phyloP scores from a whole-genome alignment of 2,113 vertebrate species.

The Pomatostomus ruficeps region DNA sequence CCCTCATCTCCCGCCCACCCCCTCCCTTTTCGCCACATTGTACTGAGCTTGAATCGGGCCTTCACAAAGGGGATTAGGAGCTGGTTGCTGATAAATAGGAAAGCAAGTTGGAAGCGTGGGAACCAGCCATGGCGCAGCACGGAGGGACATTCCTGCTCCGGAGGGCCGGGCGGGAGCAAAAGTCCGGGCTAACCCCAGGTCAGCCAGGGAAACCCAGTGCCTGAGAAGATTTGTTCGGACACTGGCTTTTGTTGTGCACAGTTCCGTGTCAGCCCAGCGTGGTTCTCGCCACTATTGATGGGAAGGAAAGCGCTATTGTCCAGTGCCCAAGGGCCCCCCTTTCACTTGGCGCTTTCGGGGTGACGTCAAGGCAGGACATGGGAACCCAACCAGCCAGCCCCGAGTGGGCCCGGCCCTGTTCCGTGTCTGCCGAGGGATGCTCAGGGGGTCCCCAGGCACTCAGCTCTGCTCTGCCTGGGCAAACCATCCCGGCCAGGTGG shows the following conservation, averaged over 20 bases:
- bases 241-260: constrained; percentile 60
- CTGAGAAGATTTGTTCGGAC: constrained; percentile 63
- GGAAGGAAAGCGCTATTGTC: not conserved
- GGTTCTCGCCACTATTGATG: not conserved
- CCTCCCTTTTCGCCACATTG: constrained; percentile 46
- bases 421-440: fast-evolving
- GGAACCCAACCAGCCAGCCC: not conserved
- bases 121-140: constrained; percentile 38
- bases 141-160: constrained; percentile 49
- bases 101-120: constrained; percentile 62
- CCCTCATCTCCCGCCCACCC: not conserved
- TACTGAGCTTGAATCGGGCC: constrained; percentile 48
- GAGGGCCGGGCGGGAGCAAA: constrained; percentile 35
- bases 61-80: constrained; percentile 65
- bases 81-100: constrained; percentile 42
- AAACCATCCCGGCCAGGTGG: fast-evolving
- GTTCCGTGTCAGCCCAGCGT: constrained; percentile 62
- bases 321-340: not conserved
- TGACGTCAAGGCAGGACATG: not conserved
- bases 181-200: constrained; percentile 46
- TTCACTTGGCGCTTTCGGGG: not conserved
- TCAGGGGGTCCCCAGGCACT: not conserved
- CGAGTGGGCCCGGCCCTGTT: fast-evolving
- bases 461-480: not conserved
- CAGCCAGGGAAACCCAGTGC: not conserved